Evolutionary conservation across 2,113 vertebrate species (phyloP), one percentile per base, ranked within the genome.

Genomic region (Scopus umbretta): DNA sequence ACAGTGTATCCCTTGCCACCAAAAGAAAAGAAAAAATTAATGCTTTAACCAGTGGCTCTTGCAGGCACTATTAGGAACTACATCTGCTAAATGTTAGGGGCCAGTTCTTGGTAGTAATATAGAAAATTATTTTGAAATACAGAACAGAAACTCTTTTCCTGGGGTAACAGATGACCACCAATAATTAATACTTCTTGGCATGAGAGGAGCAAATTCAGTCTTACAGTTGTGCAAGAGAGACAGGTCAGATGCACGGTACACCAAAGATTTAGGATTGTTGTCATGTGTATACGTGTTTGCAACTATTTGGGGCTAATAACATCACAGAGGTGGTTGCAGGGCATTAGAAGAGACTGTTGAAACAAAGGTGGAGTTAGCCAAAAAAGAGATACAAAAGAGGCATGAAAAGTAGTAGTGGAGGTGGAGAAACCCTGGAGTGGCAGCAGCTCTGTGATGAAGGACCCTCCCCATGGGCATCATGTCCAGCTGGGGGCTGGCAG

Each of bases 221-320:
- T 91, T 70, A 70, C 13, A 32, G 10, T 11, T 50, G 17, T 36
- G 11, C 9, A 1, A 70, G n/a, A 65, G 19, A 81, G 15, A 52
- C 16, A 43, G 20, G 10, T 68, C 10, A 42, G n/a, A 36, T 0
- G 0, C 4, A 1, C 8, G 14, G 34, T 15, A 56, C 18, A 59
- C 7, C 25, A 67, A 40, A 80, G 22, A 9, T 52, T 70, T 43
- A 76, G 32, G 25, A 34, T 34, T 71, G 9, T 34, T 72, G 27
- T 18, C 59, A 22, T 1, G 1, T 17, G 6, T 5, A 38, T 13
- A 13, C 5, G 8, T 30, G 13, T 50, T 87, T 45, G 25, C n/a
- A 40, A 43, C 20, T 65, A 10, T 65, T 11, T 56, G 52, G 7
- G 13, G 4, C 15, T 72, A 53, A 5, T 5, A 10, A 11, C 5